Evolutionary conservation across 2,888 invertebrate species (phyloP).

Genomic region (Phorcus lineatus): DNA sequence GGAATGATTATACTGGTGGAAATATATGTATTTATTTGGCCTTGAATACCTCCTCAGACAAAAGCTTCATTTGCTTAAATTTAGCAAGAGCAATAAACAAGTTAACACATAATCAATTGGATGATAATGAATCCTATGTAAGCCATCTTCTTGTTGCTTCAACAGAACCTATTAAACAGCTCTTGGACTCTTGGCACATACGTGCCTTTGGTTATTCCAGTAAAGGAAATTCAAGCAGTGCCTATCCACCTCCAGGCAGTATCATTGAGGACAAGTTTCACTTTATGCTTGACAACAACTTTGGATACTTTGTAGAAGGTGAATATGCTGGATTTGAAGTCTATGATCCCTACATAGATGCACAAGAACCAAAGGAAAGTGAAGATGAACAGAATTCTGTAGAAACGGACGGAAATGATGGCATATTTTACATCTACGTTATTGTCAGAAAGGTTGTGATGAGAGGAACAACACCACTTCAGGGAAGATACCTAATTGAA

Average conservation of each 20-base stretch:
- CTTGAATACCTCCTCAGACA: background rate
- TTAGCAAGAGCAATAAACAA: background rate
- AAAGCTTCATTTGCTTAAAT: background rate
- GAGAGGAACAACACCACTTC: background rate
- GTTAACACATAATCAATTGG: background rate
- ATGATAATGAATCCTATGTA: background rate
- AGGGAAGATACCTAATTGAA: conserved; percentile 25
- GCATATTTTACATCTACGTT: conserved; percentile 33
- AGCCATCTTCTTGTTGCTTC: background rate
- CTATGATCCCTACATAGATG: conserved; percentile 37
- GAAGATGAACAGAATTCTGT: conserved; percentile 2
- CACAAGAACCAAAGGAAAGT: background rate
- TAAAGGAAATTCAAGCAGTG: background rate
- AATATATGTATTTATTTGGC: background rate
- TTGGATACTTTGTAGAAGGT: conserved; percentile 36
- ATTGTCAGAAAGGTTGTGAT: conserved; percentile 24
- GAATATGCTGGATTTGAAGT: conserved; percentile 47
- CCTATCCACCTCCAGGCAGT: conserved; percentile 40
- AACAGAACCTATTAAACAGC: background rate
- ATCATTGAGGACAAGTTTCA: conserved; percentile 43
- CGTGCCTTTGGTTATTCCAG: conserved; percentile 1
- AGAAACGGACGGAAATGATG: background rate
- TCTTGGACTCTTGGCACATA: conserved; percentile 28
- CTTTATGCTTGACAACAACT: conserved; percentile 41
- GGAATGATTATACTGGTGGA: background rate